Conservation (phyloP, 1,140 invertebrate genomes). For the Dendrolimus kikuchii region DNA sequence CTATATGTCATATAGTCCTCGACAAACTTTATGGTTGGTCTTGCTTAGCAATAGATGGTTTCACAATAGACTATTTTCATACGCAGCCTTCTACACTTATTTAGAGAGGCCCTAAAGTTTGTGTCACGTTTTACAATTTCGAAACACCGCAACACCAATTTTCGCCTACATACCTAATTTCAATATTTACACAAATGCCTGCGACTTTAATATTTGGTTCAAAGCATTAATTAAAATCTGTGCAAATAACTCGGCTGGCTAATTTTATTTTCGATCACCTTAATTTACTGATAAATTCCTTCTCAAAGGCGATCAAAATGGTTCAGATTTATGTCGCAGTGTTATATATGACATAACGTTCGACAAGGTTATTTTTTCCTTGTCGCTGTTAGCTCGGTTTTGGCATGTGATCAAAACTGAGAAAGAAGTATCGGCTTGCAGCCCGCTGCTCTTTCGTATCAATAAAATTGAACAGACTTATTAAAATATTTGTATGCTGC, state of each 20-base stretch:
- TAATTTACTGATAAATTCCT: not conserved
- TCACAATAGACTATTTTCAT: too few relatives aligned
- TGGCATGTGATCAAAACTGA: constrained; percentile 48
- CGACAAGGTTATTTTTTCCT: constrained; percentile 62
- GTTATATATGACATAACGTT: constrained; percentile 45
- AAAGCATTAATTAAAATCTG: too few relatives aligned
- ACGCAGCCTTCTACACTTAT: too few relatives aligned
- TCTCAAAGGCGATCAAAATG: constrained; percentile 12
- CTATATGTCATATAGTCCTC: too few relatives aligned
- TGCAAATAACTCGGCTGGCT: not conserved
- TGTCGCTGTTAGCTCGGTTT: constrained; percentile 45
- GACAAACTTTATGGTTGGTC: too few relatives aligned
- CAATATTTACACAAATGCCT: too few relatives aligned
- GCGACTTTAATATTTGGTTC: too few relatives aligned
- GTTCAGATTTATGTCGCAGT: constrained; percentile 30
- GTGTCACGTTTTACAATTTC: too few relatives aligned
- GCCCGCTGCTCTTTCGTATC: constrained; percentile 10
- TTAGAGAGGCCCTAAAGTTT: too few relatives aligned
- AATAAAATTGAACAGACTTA: constrained; percentile 10
- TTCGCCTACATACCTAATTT: too few relatives aligned
- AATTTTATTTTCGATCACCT: not conserved
- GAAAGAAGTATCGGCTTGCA: constrained; percentile 19
- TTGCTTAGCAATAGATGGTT: too few relatives aligned
- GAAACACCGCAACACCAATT: too few relatives aligned
- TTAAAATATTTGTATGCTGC: constrained; percentile 8